Evolutionary conservation across 2,113 vertebrate species (phyloP), one percentile per base, ranked within the genome.

Genomic region (Andinoacara biseriatus): DNA sequence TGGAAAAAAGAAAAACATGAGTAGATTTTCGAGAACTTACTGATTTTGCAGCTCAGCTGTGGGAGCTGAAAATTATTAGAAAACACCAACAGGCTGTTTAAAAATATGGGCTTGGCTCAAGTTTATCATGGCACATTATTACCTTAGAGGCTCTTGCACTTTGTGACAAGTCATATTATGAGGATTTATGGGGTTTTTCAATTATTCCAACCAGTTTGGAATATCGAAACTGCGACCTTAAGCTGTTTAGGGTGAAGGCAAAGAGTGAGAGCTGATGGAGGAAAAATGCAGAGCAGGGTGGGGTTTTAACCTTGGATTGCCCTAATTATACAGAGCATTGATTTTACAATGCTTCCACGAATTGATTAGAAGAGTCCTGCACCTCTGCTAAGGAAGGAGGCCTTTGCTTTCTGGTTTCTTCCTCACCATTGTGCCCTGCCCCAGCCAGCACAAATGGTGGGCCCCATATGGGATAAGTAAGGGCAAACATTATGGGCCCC

Each of bases 241-340:
- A 90, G 90, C 87, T 40, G 67, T 90, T 92, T 89, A 85, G 57
- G 49, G 77, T 90, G 80, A 87, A 84, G 81, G 61, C 62, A 85
- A 86, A 87, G 90, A 84, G 86, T 77, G 89, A 91, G 80, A 96
- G 90, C 92, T 86, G 78, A 94, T 79, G 78, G 81, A 94, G 89
- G 91, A 83, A 94, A 90, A 93, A 94, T 91, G 92, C 90, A 90
- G 88, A 90, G 91, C 86, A 91, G 80, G 88, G 90, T 89, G n/a
- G n/a, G n/a, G 95, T 95, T 95, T 95, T 97, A 96, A 95, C 96
- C 97, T 97, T 97, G 97, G 95, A 96, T 96, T 97, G 96, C 96
- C 96, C 97, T 97, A 97, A 97, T 97, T 97, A 97, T 97, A 97
- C 97, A 97, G 94, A 90, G 93, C 96, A 98, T 98, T 97, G 97